A percentile compares a stretch with the other conserved stretches of the same genome.
Conservation (phyloP, 1,140 invertebrate genomes). For the Drosophila pseudoananassae region DNA sequence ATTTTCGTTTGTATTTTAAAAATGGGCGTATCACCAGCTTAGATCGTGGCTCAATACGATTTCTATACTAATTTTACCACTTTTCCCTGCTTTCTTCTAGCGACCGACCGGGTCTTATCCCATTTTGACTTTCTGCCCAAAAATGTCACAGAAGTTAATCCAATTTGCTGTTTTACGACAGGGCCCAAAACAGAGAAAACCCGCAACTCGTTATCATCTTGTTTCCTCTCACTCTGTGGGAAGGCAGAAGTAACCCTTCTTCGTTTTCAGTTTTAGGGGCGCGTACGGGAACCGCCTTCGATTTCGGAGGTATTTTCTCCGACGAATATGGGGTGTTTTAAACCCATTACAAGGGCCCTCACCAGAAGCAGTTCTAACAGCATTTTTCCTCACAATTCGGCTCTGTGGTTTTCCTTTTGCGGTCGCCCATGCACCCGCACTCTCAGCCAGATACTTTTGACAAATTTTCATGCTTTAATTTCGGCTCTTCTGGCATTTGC, state of each 20-base stretch:
- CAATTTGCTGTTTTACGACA: constrained; percentile 74
- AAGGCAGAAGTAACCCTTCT: constrained; percentile 52
- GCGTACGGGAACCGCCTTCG: constrained; percentile 44
- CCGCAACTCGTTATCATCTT: constrained; percentile 76
- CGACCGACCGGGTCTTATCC: constrained; percentile 24
- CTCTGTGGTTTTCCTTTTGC: constrained; percentile 57
- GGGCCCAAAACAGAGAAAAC: constrained; percentile 43
- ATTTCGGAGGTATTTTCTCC: constrained; percentile 4
- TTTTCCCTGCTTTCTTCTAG: constrained; percentile 42
- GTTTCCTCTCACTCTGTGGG: constrained; percentile 26
- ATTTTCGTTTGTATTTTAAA: constrained; percentile 18
- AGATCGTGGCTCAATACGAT: constrained; percentile 44
- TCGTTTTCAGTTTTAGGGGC: neutral
- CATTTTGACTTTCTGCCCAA: constrained; percentile 46
- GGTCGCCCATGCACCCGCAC: constrained; percentile 37
- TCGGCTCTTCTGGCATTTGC: constrained; percentile 58
- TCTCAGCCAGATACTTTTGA: constrained; percentile 43
- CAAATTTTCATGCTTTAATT: constrained; percentile 81
- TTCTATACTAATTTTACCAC: constrained; percentile 52
- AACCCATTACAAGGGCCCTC: constrained; percentile 70
- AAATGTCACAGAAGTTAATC: constrained; percentile 79
- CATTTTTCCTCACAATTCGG: constrained; percentile 8
- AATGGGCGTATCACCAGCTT: constrained; percentile 38
- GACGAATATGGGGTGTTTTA: constrained; percentile 69
- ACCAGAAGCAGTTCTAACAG: constrained; percentile 29